A percentile compares a stretch with the other conserved stretches of the same genome.
phyloP scores from a whole-genome alignment of 2,888 invertebrate genomes.

The Cabera pusaria region DNA sequence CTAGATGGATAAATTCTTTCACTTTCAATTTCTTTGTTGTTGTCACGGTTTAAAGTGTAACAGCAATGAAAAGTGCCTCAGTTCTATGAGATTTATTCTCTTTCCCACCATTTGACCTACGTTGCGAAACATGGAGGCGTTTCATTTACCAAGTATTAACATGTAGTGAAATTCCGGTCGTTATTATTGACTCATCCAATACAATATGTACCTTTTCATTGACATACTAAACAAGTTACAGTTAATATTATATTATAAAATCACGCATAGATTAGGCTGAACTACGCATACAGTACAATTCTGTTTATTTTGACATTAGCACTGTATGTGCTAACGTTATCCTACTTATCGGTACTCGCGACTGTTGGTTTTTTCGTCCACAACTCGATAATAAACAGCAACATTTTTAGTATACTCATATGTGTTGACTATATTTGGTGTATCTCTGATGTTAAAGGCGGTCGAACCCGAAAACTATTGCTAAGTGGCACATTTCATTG shows the following conservation, averaged over 20 bases:
- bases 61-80: conserved; percentile 24
- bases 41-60: conserved; percentile 50
- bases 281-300: conserved; percentile 48
- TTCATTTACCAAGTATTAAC: conserved; percentile 43
- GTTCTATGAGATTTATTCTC: no score
- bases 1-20: conserved; percentile 60
- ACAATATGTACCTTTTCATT: conserved; percentile 53
- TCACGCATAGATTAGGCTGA: conserved; percentile 67
- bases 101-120: conserved; percentile 7
- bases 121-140: conserved; percentile 18
- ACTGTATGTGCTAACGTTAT: conserved; percentile 64
- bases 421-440: conserved; percentile 42
- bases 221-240: conserved; percentile 63
- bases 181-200: conserved; percentile 58
- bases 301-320: conserved; percentile 67
- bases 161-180: conserved; percentile 63
- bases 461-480: conserved; percentile 44
- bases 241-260: conserved; percentile 78
- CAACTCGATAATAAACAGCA: conserved; percentile 54
- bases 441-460: conserved; percentile 44
- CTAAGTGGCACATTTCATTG: conserved; percentile 58
- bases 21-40: conserved; percentile 69
- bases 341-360: conserved; percentile 63
- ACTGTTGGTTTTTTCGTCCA: conserved; percentile 67
- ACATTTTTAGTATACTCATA: conserved; percentile 42